phyloP scores from a whole-genome alignment of 2,888 invertebrate species.

The Caenorhabditis virilis region DNA sequence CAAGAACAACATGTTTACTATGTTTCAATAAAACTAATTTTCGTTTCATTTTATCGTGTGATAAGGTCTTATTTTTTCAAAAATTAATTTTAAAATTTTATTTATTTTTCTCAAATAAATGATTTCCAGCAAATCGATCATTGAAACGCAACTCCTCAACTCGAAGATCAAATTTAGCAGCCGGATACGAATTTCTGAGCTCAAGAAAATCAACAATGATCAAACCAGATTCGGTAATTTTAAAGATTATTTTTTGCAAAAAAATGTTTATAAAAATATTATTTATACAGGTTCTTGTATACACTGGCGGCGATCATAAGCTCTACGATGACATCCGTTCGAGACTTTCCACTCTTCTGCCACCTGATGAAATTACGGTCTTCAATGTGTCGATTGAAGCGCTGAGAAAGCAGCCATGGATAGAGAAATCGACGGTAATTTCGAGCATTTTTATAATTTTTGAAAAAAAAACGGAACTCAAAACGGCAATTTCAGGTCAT shows the following conservation, averaged over 20 bases:
- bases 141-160: conserved; percentile 16
- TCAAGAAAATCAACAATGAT: conserved; percentile 24
- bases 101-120: neutral
- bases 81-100: neutral
- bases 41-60: no score
- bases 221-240: conserved; percentile 43
- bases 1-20: no score
- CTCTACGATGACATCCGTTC: conserved; percentile 51
- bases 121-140: conserved; percentile 17
- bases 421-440: conserved; percentile 52
- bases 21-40: no score
- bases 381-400: conserved; percentile 57
- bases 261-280: no score
- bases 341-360: conserved; percentile 47
- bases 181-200: conserved; percentile 12
- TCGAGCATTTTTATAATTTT: conserved; percentile 4
- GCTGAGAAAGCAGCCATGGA: conserved; percentile 59
- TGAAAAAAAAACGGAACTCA: neutral
- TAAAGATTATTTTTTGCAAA: conserved; percentile 2
- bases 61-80: neutral
- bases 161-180: no score
- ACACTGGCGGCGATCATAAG: conserved; percentile 53
- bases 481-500: no score
- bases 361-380: conserved; percentile 58
- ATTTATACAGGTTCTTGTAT: conserved; percentile 56